Evolutionary conservation across 2,888 invertebrate genomes (phyloP).

Genomic region (Trichopoda pennipes): DNA sequence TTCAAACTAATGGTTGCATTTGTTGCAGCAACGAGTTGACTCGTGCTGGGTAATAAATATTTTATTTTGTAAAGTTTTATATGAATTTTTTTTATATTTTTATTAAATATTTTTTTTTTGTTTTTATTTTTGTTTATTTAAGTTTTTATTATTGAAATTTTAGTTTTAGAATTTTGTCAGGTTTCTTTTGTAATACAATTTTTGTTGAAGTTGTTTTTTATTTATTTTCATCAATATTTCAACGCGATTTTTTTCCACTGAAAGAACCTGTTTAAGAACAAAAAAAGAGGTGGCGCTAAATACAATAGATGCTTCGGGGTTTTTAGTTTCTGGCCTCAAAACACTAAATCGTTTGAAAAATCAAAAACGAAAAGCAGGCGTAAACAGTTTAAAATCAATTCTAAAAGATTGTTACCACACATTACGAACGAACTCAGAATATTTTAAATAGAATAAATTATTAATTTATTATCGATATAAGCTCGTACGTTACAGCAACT

Average conservation of each 20-base stretch:
- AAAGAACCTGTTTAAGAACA: constrained; percentile 2
- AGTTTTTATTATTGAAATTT: constrained; percentile 10
- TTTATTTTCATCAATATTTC: constrained; percentile 26
- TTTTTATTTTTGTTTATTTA: constrained; percentile 28
- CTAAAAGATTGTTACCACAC: constrained; percentile 28
- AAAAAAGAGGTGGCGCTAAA: constrained; percentile 67
- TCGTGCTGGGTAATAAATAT: constrained; percentile 68
- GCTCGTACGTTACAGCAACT: neutral
- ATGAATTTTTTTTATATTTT: constrained; percentile 34
- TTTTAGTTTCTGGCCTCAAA: constrained; percentile 23
- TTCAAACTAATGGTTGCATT: constrained; percentile 49
- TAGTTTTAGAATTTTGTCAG: constrained; percentile 44
- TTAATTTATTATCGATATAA: constrained; percentile 25
- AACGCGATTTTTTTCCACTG: constrained; percentile 29
- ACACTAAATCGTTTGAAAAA: neutral
- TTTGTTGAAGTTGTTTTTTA: neutral
- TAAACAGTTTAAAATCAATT: constrained; percentile 61
- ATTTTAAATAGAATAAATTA: constrained; percentile 1
- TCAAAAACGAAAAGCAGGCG: constrained; percentile 41
- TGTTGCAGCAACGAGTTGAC: constrained; percentile 55
- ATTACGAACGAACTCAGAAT: constrained; percentile 10
- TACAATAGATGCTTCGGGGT: constrained; percentile 59
- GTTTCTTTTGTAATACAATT: constrained; percentile 21
- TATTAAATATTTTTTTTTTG: neutral
- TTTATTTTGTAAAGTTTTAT: constrained; percentile 64